These are phyloP conservation scores for Montipora sp. DNA, from an alignment of 64 coral and sea anemone species.

Conservation along the genomic window DNA sequence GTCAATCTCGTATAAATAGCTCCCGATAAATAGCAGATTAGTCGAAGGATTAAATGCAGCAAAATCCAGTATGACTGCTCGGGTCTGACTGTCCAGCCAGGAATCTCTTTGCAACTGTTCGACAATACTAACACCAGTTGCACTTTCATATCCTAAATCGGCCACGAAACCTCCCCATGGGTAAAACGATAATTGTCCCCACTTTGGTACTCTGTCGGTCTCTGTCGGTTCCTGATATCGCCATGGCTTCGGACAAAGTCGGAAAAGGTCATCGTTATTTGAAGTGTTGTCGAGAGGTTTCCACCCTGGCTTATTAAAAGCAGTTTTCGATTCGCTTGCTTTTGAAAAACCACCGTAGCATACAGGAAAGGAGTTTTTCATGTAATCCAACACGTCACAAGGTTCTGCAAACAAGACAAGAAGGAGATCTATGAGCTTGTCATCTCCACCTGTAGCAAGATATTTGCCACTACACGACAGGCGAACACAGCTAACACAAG, in stretches of 20 bases:
- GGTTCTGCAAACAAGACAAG: conserved; percentile 27
- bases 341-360: conserved; percentile 49
- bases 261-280: conserved; percentile 38
- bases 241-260: conserved; percentile 78
- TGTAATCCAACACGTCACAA: conserved; percentile 37
- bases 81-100: conserved; percentile 62
- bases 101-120: conserved; percentile 15
- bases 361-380: conserved; percentile 24
- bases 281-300: conserved; percentile 7
- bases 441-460: no score
- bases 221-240: conserved; percentile 44
- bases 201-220: conserved; percentile 30
- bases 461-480: no score
- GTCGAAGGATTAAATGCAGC: conserved; percentile 53
- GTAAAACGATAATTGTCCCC: conserved; percentile 59
- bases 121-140: conserved; percentile 46
- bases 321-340: conserved; percentile 54
- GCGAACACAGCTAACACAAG: no score
- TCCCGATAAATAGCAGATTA: conserved; percentile 36
- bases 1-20: conserved; percentile 55
- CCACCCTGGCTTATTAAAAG: conserved; percentile 61
- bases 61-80: conserved; percentile 63
- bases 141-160: conserved; percentile 49
- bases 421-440: neutral
- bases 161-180: conserved; percentile 67